Evolutionary conservation across 2,888 invertebrate genomes (phyloP).

Genomic region (Unio pictorum): DNA sequence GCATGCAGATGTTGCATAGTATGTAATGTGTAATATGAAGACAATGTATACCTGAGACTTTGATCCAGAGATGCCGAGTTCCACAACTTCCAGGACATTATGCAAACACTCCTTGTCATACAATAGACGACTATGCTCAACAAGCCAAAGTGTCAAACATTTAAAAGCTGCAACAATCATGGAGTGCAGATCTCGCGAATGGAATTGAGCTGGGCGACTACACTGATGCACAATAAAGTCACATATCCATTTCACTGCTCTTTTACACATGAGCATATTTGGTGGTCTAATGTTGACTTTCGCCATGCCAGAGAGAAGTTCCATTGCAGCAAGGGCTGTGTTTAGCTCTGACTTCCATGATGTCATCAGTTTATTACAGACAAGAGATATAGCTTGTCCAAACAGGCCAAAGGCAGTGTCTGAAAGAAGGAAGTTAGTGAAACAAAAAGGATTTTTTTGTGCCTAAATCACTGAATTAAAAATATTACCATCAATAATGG

Average conservation of each 20-base stretch:
- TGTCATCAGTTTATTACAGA: slow-evolving; percentile 94
- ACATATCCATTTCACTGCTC: slow-evolving; percentile 93
- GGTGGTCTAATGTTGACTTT: slow-evolving; percentile 73
- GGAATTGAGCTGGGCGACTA: slow-evolving; percentile 89
- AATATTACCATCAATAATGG: background rate
- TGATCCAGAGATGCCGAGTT: slow-evolving; percentile 96
- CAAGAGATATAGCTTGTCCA: slow-evolving; percentile 91
- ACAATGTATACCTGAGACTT: slow-evolving; percentile 77
- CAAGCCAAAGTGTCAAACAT: slow-evolving; percentile 84
- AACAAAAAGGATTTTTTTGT: background rate
- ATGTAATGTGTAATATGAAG: too few species aligned
- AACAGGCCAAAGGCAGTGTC: slow-evolving; percentile 91
- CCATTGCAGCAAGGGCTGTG: slow-evolving; percentile 93
- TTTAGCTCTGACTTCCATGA: slow-evolving; percentile 97
- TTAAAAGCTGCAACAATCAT: slow-evolving; percentile 83
- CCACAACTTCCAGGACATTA: slow-evolving; percentile 95
- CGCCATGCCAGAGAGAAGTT: slow-evolving; percentile 90
- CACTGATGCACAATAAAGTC: slow-evolving; percentile 94
- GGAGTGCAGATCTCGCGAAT: slow-evolving; percentile 93
- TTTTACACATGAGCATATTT: slow-evolving; percentile 68
- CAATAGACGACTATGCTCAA: slow-evolving; percentile 90
- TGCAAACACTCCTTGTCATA: slow-evolving; percentile 93
- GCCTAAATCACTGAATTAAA: background rate
- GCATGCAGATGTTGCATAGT: too few species aligned
- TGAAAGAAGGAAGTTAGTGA: slow-evolving; percentile 64